Percentiles rank a stretch among this genome's conserved stretches.
phyloP scores from a whole-genome alignment of 1,140 invertebrate species.

The Pollicipes pollicipes region DNA sequence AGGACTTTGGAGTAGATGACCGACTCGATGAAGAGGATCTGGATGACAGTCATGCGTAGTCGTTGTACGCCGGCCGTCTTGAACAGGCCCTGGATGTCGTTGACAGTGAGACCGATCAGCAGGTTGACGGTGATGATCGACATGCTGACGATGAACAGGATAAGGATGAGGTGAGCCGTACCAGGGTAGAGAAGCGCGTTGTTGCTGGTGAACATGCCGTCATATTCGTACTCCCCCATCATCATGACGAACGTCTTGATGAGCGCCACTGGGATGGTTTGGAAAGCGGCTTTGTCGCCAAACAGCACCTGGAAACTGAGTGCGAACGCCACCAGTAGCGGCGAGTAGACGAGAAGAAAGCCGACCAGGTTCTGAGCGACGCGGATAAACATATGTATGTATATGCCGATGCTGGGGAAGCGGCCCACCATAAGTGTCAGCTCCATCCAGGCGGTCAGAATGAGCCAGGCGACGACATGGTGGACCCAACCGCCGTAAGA shows the following conservation, averaged over 20 bases:
- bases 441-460: constrained; percentile 15
- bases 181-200: constrained; percentile 12
- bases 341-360: constrained; percentile 16
- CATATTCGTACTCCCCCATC: constrained; percentile 19
- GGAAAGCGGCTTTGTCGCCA: constrained; percentile 11
- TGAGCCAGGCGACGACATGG: constrained; percentile 12
- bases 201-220: constrained; percentile 12
- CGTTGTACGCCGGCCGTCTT: not conserved
- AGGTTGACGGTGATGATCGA: constrained; percentile 21
- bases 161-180: constrained; percentile 16
- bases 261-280: constrained; percentile 10
- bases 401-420: constrained; percentile 19
- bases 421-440: constrained; percentile 17
- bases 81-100: constrained; percentile 18
- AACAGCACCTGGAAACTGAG: constrained; percentile 17
- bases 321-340: constrained; percentile 17
- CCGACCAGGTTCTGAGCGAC: constrained; percentile 16
- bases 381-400: constrained; percentile 18
- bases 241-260: constrained; percentile 19
- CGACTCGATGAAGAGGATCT: not conserved
- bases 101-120: constrained; percentile 21
- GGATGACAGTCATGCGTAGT: not conserved
- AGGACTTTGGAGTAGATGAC: not conserved
- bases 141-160: constrained; percentile 19
- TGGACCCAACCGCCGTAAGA: not conserved